phyloP scores from a whole-genome alignment of 2,113 vertebrate species.

The Burhinus bistriatus region DNA sequence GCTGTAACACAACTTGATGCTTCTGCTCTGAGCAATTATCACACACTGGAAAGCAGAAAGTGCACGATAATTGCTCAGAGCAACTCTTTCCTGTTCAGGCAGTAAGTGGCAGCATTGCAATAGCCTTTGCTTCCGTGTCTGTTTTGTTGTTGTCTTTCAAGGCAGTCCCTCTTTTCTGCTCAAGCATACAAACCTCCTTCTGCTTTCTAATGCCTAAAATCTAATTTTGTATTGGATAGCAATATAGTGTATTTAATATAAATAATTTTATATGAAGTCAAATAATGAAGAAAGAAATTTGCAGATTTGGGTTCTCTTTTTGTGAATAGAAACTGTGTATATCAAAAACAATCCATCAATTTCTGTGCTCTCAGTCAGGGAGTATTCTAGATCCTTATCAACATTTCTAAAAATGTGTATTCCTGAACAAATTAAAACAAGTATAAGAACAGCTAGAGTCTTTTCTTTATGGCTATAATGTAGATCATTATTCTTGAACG shows the following conservation, averaged over 20 bases:
- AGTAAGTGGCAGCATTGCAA: conserved; percentile 53
- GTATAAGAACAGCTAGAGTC: neutral
- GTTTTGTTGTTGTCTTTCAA: neutral
- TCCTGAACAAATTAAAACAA: neutral
- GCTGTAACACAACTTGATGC: neutral
- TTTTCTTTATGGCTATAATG: neutral
- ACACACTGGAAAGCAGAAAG: neutral
- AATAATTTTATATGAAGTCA: neutral
- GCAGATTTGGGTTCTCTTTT: neutral
- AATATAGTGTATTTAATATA: neutral
- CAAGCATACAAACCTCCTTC: neutral
- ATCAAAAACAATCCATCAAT: neutral
- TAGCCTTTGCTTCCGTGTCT: neutral
- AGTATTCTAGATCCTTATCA: neutral
- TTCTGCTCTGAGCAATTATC: neutral
- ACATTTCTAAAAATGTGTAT: neutral
- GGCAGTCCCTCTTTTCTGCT: neutral
- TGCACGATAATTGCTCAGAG: neutral
- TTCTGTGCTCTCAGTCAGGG: neutral
- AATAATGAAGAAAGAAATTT: neutral
- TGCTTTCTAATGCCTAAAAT: neutral
- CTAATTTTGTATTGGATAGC: neutral
- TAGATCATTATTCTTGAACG: neutral
- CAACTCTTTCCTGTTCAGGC: neutral
- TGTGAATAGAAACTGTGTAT: neutral